phyloP scores from a whole-genome alignment of 2,797 vertebrate species.

The Trachurus trachurus region DNA sequence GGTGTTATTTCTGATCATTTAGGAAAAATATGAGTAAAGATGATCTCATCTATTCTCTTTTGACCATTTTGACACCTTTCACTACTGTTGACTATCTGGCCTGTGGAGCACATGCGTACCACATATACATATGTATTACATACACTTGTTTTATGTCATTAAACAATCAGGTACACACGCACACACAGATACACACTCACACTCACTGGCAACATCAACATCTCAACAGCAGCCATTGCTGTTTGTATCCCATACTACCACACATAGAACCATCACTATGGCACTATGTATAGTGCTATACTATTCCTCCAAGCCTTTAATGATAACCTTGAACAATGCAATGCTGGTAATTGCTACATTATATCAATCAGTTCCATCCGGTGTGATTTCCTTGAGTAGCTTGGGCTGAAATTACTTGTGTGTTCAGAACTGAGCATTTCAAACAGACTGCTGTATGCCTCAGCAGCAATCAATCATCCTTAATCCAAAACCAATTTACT shows the following conservation, averaged over 20 bases:
- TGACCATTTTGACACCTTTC: too few species aligned
- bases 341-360: constrained; percentile 76
- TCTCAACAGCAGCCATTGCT: background rate
- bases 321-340: constrained; percentile 79
- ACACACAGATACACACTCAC: background rate
- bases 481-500: constrained; percentile 89
- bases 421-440: constrained; percentile 82
- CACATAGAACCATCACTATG: constrained; percentile 43
- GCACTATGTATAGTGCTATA: constrained; percentile 58
- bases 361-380: constrained; percentile 82
- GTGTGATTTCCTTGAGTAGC: constrained; percentile 80
- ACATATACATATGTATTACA: background rate
- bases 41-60: too few species aligned
- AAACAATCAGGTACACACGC: background rate
- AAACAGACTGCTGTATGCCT: constrained; percentile 82
- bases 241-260: constrained; percentile 20
- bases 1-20: too few species aligned
- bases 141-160: background rate
- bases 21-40: too few species aligned
- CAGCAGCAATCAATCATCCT: constrained; percentile 86
- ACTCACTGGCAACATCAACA: constrained; percentile 2
- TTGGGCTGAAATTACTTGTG: constrained; percentile 79
- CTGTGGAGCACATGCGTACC: too few species aligned
- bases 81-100: too few species aligned
- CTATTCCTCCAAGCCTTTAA: constrained; percentile 74